phyloP scores from a whole-genome alignment of 1,140 invertebrate genomes.

The Archegozetes longisetosus region DNA sequence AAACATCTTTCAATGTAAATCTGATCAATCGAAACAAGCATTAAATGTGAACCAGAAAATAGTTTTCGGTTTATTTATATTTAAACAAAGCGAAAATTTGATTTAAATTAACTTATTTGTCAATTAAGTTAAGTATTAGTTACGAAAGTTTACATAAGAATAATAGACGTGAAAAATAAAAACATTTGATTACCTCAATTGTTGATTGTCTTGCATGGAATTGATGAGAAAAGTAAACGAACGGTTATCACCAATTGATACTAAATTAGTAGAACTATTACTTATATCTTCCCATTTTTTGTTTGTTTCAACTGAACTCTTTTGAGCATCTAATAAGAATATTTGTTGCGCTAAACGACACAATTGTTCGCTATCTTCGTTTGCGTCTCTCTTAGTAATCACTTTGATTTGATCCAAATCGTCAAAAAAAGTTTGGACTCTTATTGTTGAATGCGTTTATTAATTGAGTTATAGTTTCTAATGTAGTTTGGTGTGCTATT shows the following conservation, averaged over 20 bases:
- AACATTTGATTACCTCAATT: background rate
- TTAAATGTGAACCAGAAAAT: no score
- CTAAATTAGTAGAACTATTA: background rate
- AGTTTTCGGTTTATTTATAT: no score
- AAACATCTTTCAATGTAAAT: no score
- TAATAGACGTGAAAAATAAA: no score
- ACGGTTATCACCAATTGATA: background rate
- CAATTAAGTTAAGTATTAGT: no score
- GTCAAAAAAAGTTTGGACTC: background rate
- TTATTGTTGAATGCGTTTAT: slow-evolving; percentile 2
- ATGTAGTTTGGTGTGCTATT: slow-evolving; percentile 4
- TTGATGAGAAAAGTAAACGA: background rate
- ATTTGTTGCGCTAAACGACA: background rate
- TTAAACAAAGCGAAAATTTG: no score
- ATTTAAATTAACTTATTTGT: no score
- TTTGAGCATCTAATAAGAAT: background rate
- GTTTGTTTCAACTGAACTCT: background rate
- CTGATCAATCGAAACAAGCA: no score
- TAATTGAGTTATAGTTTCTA: background rate
- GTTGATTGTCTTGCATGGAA: background rate
- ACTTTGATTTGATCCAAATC: slow-evolving; percentile 5
- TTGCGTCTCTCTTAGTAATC: background rate
- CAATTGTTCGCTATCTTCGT: background rate
- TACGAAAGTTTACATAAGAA: no score
- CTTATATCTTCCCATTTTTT: background rate